phyloP scores from a whole-genome alignment of 2,888 invertebrate genomes.

The Cerastoderma edule region DNA sequence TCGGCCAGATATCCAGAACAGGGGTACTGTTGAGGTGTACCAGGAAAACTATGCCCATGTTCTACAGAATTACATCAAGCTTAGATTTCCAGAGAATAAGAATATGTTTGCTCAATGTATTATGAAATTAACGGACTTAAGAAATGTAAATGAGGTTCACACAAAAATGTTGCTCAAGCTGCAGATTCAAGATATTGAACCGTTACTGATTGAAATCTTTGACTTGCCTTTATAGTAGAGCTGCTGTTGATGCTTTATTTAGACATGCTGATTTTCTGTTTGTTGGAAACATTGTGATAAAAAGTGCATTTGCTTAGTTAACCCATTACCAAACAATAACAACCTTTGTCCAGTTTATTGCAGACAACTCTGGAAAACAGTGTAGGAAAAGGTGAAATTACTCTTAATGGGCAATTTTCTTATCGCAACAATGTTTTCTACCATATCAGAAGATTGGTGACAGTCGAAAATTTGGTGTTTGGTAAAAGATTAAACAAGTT shows the following conservation, averaged over 20 bases:
- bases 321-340: neutral
- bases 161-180: conserved; percentile 96
- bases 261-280: neutral
- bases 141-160: conserved; percentile 94
- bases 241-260: neutral
- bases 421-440: neutral
- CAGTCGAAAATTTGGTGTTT: too few species aligned
- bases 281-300: conserved; percentile 1
- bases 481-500: too few species aligned
- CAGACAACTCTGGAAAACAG: too few species aligned
- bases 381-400: conserved; percentile 5
- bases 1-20: conserved; percentile 66
- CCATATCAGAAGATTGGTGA: too few species aligned
- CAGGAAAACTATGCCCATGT: conserved; percentile 79
- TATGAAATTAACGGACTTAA: conserved; percentile 94
- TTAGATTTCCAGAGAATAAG: conserved; percentile 73
- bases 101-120: conserved; percentile 86
- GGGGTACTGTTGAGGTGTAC: conserved; percentile 63
- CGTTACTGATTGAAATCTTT: conserved; percentile 96
- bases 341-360: neutral
- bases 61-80: conserved; percentile 71
- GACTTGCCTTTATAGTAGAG: conserved; percentile 86
- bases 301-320: neutral
- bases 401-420: neutral
- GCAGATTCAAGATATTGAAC: conserved; percentile 95